Evolutionary conservation across 2,888 invertebrate genomes (phyloP).

Genomic region (Agonopterix heracliana): DNA sequence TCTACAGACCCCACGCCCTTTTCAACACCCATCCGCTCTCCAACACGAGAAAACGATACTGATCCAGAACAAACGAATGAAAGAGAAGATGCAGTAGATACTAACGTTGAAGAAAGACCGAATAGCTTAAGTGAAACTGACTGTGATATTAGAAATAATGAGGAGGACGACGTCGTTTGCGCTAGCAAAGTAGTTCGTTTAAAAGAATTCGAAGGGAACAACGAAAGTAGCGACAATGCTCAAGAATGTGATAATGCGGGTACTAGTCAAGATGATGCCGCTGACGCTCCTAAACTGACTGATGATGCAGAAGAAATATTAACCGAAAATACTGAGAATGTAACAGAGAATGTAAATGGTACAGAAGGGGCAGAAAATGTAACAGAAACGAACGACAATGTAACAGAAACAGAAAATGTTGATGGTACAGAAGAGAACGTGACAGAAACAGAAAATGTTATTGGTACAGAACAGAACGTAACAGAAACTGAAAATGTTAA

Average conservation of each 20-base stretch:
- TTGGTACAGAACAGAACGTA: constrained; percentile 3
- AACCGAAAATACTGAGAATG: neutral
- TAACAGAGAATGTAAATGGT: neutral
- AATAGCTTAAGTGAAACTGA: constrained; percentile 62
- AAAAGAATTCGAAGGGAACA: constrained; percentile 15
- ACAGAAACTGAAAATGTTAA: constrained; percentile 3
- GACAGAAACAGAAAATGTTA: neutral
- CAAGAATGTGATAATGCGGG: constrained; percentile 37
- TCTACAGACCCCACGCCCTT: constrained; percentile 57
- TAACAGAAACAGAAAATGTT: neutral
- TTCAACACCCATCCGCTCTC: constrained; percentile 56
- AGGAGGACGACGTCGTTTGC: constrained; percentile 69
- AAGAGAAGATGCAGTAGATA: constrained; percentile 1
- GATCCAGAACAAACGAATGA: constrained; percentile 5
- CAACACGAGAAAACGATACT: constrained; percentile 24
- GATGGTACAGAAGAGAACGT: neutral
- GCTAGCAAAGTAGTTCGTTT: constrained; percentile 38
- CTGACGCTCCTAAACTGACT: neutral
- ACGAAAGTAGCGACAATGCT: constrained; percentile 26
- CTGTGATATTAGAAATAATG: constrained; percentile 67
- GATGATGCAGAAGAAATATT: constrained; percentile 6
- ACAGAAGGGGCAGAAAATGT: neutral
- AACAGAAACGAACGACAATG: neutral
- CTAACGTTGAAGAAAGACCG: constrained; percentile 19
- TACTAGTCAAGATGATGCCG: constrained; percentile 38